Evolutionary conservation across 2,113 vertebrate genomes (phyloP), one percentile per base, ranked within the genome.

Genomic region (Zapus hudsonius): DNA sequence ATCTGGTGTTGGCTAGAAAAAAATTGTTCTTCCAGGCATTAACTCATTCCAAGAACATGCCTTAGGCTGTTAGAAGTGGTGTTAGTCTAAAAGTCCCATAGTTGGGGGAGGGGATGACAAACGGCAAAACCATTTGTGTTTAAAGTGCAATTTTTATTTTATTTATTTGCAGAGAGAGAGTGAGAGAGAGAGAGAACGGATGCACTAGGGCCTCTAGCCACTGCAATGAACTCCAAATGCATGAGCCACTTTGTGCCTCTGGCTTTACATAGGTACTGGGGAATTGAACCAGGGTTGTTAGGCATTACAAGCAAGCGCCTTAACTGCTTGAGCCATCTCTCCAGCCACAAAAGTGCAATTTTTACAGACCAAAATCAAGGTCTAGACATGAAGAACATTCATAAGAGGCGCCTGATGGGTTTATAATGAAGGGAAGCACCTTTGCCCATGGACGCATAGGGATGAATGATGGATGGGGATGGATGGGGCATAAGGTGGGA

Each of bases 61-160:
- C 4, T 40, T 55, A 38, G 27, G 47, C 52, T n/a, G 22, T 38
- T 5, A 81, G 36, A 92, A 72, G n/a, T 31, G 29, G 27, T 20
- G 15, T 31, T 7, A 74, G 36, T 70, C 42, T 76, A 40, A 23
- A 81, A 40, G 55, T 87, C n/a, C 55, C 44, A 40, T 5, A 64
- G 22, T n/a, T 20, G 5, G 12, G 7, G 2, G 3, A 19, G 0
- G 8, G 3, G 10, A 2, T 2, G 16, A 0, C 5, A 2, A 3
- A 13, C 3, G 2, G 67, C 3, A 70, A 75, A 66, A 31, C 22
- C 61, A 25, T 40, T 40, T 44, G 2, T 19, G 2, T 7, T 76
- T 25, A 72, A 72, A 70, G 15, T 79, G 29, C 23, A 79, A 79
- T 92, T 61, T 80, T 85, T 25, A n/a, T n/a, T n/a, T n/a, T n/a